Conservation (phyloP, 30 jellyfish, hydroid and myxozoan species). For the Clytia hemisphaerica region DNA sequence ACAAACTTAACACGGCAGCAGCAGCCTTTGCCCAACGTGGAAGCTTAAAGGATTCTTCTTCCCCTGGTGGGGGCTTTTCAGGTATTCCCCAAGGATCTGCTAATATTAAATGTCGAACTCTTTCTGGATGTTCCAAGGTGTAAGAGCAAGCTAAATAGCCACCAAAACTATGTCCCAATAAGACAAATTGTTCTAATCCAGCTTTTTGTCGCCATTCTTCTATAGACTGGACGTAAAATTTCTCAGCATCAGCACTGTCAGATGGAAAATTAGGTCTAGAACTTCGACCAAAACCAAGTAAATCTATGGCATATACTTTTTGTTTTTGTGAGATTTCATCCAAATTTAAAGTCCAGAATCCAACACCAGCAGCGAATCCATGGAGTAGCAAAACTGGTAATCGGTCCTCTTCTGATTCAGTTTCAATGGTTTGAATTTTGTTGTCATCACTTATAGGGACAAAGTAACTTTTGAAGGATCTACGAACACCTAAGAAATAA, state of each 20-base stretch:
- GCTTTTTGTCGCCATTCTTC: conserved; percentile 91
- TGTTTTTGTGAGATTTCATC: conserved; percentile 66
- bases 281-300: conserved; percentile 94
- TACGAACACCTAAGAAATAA: conserved; percentile 44
- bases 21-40: conserved; percentile 94
- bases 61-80: conserved; percentile 97
- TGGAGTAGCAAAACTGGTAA: conserved; percentile 77
- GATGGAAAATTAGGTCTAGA: conserved; percentile 81
- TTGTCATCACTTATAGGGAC: conserved; percentile 51
- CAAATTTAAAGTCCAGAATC: conserved; percentile 85
- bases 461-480: conserved; percentile 47
- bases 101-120: conserved; percentile 77
- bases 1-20: conserved; percentile 87
- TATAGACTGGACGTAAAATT: conserved; percentile 59
- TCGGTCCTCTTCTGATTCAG: conserved; percentile 42
- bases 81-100: conserved; percentile 99
- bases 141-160: conserved; percentile 91
- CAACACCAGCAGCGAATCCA: conserved; percentile 95
- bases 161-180: conserved; percentile 96
- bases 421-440: conserved; percentile 68
- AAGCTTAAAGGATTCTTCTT: conserved; percentile 64
- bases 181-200: conserved; percentile 64
- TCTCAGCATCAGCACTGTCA: conserved; percentile 96
- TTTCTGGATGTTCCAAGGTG: conserved; percentile 73
- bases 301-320: conserved; percentile 67